Conservation (phyloP, 2,888 invertebrate genomes). For the Pammene aurita region DNA sequence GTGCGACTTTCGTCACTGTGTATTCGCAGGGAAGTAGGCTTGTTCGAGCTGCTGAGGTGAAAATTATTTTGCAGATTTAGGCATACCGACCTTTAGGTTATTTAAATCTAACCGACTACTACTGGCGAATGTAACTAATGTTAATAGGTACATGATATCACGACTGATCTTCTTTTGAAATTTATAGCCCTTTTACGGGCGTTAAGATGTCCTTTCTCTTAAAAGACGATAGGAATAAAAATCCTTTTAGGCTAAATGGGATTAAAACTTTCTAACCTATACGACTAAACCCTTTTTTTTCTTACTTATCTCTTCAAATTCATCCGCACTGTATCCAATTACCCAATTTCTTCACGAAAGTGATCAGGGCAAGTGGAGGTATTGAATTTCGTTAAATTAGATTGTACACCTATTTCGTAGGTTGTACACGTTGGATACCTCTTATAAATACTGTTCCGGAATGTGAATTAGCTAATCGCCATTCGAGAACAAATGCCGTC, state of each 20-base stretch:
- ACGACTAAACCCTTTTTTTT: conserved; percentile 18
- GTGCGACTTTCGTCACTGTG: no score
- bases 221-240: conserved; percentile 1
- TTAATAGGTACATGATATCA: no score
- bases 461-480: conserved; percentile 37
- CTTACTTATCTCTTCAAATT: conserved; percentile 16
- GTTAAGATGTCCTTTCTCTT: neutral
- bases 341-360: conserved; percentile 34
- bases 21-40: no score
- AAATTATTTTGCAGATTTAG: no score
- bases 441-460: conserved; percentile 33
- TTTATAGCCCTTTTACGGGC: neutral
- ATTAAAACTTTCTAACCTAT: conserved; percentile 13
- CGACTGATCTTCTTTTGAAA: no score
- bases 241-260: conserved; percentile 4
- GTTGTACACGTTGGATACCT: conserved; percentile 33
- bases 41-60: no score
- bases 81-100: no score
- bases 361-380: conserved; percentile 36
- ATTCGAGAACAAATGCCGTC: conserved; percentile 30
- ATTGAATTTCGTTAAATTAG: conserved; percentile 40
- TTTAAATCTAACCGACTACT: no score
- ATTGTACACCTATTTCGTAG: conserved; percentile 36
- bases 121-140: no score
- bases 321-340: conserved; percentile 18